Percentiles rank a stretch among this genome's conserved stretches.
Evolutionary conservation across 2,888 invertebrate genomes (phyloP).

Genomic region (Cephonodes hylas): DNA sequence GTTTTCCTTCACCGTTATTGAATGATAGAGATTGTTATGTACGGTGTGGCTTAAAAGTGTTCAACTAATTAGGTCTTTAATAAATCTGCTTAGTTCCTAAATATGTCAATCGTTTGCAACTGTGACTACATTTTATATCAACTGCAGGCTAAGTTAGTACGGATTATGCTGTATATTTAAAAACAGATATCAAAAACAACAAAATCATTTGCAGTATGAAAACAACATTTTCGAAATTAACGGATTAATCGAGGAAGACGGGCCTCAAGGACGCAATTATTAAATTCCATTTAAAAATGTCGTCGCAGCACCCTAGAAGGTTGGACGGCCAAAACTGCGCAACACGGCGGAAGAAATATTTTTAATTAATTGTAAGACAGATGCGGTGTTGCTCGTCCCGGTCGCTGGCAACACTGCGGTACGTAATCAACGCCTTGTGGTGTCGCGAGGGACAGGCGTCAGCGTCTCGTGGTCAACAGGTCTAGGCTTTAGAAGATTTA

Average conservation of each 20-base stretch:
- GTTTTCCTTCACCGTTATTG: too few species aligned
- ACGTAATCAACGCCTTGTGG: constrained; percentile 1
- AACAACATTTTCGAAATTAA: background rate
- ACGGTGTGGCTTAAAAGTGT: too few species aligned
- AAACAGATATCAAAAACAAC: background rate
- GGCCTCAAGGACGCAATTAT: background rate
- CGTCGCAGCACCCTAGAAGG: constrained; percentile 11
- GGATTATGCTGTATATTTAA: background rate
- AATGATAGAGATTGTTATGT: too few species aligned
- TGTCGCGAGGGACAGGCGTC: background rate
- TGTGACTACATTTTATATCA: too few species aligned
- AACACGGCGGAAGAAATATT: constrained; percentile 25
- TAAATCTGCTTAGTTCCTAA: too few species aligned
- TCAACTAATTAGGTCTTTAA: too few species aligned
- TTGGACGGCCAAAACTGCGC: background rate
- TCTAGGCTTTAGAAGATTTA: background rate
- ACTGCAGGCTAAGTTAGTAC: background rate
- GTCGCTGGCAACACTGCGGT: background rate
- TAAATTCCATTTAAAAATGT: constrained; percentile 18
- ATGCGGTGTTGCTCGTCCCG: constrained; percentile 17
- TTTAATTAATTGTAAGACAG: constrained; percentile 37
- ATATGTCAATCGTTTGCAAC: too few species aligned
- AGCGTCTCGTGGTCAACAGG: background rate
- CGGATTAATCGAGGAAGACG: background rate
- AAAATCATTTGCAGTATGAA: background rate